Percentiles rank a stretch among this genome's conserved stretches.
Conservation (phyloP, 1,140 invertebrate genomes). For the Drosophila dunni region DNA sequence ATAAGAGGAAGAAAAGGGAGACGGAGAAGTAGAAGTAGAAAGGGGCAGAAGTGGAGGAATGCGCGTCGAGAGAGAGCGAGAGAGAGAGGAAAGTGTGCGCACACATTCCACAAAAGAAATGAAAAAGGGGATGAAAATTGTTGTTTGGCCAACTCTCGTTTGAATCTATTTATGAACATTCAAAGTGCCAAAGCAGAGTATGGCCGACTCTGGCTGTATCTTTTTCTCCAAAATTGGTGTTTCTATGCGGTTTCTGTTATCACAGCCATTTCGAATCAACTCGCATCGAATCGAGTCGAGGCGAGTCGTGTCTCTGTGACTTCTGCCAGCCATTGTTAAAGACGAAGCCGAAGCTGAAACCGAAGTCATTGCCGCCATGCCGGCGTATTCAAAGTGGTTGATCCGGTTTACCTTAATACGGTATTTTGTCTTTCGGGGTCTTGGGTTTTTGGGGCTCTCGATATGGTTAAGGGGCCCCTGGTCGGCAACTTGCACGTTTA, state of each 20-base stretch:
- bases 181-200: slow-evolving; percentile 46
- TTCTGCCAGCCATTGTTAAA: slow-evolving; percentile 59
- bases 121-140: slow-evolving; percentile 53
- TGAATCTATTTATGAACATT: slow-evolving; percentile 66
- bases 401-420: slow-evolving; percentile 60
- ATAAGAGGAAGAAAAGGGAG: not conserved
- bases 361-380: slow-evolving; percentile 43
- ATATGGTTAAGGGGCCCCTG: slow-evolving; percentile 13
- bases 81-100: slow-evolving; percentile 39
- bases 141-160: slow-evolving; percentile 46
- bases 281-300: not conserved
- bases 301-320: not conserved
- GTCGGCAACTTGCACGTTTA: slow-evolving; percentile 27
- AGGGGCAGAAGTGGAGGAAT: slow-evolving; percentile 17
- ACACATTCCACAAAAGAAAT: not conserved
- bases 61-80: slow-evolving; percentile 36
- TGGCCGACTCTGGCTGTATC: slow-evolving; percentile 42
- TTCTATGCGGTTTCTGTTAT: slow-evolving; percentile 62
- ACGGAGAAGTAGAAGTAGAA: not conserved
- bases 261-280: slow-evolving; percentile 64
- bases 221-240: not conserved
- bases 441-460: no score
- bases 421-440: no score
- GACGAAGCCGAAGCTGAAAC: not conserved
- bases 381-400: slow-evolving; percentile 67